Evolutionary conservation across 2,113 vertebrate species (phyloP).

Genomic region (Hystrix cristata): DNA sequence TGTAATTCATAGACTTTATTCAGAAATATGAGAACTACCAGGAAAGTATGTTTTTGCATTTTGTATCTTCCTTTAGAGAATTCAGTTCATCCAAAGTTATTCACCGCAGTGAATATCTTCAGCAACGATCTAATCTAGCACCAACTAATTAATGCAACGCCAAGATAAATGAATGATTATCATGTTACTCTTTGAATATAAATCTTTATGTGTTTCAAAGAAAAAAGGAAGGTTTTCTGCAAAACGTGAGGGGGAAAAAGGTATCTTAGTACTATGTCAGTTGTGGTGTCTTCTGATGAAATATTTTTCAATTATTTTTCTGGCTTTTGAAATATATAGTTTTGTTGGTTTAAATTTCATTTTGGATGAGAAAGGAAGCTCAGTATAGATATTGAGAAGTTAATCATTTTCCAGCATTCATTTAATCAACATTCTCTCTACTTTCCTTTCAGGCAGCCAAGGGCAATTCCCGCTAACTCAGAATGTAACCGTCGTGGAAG

Average conservation of each 20-base stretch:
- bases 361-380: slow-evolving; percentile 42
- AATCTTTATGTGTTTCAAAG: background rate
- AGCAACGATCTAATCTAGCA: background rate
- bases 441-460: slow-evolving; percentile 91
- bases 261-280: background rate
- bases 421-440: slow-evolving; percentile 73
- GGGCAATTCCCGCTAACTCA: slow-evolving; percentile 97
- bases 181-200: slow-evolving; percentile 25
- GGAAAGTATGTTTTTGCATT: background rate
- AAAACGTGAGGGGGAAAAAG: background rate
- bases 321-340: background rate
- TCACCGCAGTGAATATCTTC: background rate
- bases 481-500: slow-evolving; percentile 98
- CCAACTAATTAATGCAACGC: background rate
- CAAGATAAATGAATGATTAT: slow-evolving; percentile 56
- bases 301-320: slow-evolving; percentile 40
- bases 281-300: background rate
- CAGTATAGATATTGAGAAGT: slow-evolving; percentile 51
- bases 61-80: background rate
- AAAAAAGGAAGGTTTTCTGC: background rate
- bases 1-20: slow-evolving; percentile 50
- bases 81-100: slow-evolving; percentile 25
- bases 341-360: slow-evolving; percentile 1
- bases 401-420: slow-evolving; percentile 79
- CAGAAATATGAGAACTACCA: background rate